phyloP scores from a whole-genome alignment of 53 echinoderm and acorn worm species.

The Holothuria scabra region DNA sequence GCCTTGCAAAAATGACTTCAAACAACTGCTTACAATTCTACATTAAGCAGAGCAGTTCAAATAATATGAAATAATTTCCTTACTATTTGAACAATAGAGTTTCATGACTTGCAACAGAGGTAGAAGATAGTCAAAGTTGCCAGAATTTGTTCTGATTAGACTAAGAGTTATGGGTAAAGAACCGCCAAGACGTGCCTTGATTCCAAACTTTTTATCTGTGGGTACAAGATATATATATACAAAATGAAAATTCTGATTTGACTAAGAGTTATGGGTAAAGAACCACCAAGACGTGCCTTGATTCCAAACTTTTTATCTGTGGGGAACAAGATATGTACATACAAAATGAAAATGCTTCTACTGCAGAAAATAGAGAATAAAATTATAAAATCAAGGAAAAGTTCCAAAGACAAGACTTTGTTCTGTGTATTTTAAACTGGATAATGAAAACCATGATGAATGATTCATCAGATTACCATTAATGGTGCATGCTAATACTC shows the following conservation, averaged over 20 bases:
- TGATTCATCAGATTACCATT: no score
- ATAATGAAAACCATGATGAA: no score
- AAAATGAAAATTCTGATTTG: not conserved
- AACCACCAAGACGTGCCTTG: slow-evolving; percentile 88
- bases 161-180: slow-evolving; percentile 87
- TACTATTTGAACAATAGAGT: slow-evolving; percentile 89
- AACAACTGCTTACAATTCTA: no score
- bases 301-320: slow-evolving; percentile 97
- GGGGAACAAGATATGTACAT: no score
- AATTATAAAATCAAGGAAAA: no score
- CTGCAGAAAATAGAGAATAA: no score
- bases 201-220: slow-evolving; percentile 95
- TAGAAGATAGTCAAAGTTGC: slow-evolving; percentile 70
- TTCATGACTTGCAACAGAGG: slow-evolving; percentile 90
- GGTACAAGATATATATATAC: no score
- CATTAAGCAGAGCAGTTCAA: no score
- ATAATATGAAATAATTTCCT: slow-evolving; percentile 24
- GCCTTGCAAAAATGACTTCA: no score
- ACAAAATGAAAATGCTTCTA: not conserved
- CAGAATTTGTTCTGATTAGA: slow-evolving; percentile 74
- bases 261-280: slow-evolving; percentile 83
- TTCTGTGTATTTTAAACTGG: no score
- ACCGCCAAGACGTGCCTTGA: slow-evolving; percentile 89
- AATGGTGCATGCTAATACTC: no score
- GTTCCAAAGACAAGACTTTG: no score